Percentiles rank a stretch among this genome's conserved stretches.
phyloP scores from a whole-genome alignment of 2,888 invertebrate species.

The Lymantria dispar region DNA sequence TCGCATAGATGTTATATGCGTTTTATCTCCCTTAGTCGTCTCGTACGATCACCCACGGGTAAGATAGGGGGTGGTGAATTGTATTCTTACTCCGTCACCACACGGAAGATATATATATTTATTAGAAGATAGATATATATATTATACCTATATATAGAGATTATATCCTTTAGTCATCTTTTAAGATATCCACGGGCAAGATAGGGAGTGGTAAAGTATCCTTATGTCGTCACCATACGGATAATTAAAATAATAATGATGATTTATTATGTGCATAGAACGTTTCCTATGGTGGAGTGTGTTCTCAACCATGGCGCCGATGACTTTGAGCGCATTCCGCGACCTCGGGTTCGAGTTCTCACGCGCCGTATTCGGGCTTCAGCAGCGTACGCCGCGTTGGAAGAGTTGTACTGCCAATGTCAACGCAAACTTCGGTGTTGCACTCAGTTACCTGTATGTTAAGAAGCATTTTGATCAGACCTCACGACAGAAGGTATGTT shows the following conservation, averaged over 20 bases:
- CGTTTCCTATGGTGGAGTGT: conserved; percentile 89
- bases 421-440: conserved; percentile 85
- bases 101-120: too few species aligned
- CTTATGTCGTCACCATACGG: too few species aligned
- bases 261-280: conserved; percentile 58
- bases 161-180: too few species aligned
- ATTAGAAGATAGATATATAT: too few species aligned
- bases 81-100: too few species aligned
- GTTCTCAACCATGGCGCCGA: conserved; percentile 84
- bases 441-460: conserved; percentile 85
- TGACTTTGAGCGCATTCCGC: conserved; percentile 81
- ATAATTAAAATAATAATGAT: not conserved
- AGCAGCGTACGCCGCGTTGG: conserved; percentile 85
- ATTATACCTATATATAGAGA: too few species aligned
- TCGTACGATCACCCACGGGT: too few species aligned
- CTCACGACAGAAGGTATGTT: conserved; percentile 80
- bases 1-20: too few species aligned
- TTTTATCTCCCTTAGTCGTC: too few species aligned
- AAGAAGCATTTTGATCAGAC: conserved; percentile 81
- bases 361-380: conserved; percentile 84
- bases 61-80: too few species aligned
- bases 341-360: conserved; percentile 85
- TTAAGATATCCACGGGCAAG: too few species aligned
- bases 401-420: conserved; percentile 84
- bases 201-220: too few species aligned